Evolutionary conservation across 1,140 invertebrate species (phyloP).

Genomic region (Pentalonia nigronervosa): DNA sequence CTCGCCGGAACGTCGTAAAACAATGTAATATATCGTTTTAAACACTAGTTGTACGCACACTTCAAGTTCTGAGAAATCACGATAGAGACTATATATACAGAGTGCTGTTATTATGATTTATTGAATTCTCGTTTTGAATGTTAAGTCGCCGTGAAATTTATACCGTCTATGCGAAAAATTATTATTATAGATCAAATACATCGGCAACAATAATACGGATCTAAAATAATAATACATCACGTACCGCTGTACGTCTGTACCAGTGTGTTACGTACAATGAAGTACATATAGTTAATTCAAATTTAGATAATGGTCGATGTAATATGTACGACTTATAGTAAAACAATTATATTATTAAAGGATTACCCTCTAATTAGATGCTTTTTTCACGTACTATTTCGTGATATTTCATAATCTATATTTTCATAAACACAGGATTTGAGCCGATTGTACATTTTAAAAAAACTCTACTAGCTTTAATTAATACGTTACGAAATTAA

Average conservation of each 20-base stretch:
- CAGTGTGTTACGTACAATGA: neutral
- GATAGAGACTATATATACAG: neutral
- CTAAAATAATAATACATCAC: conserved; percentile 6
- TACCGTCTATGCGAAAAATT: neutral
- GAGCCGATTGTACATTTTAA: neutral
- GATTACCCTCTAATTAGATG: neutral
- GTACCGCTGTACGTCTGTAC: neutral
- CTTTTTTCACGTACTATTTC: neutral
- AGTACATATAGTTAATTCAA: neutral
- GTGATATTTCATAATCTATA: neutral
- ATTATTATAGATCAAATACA: neutral
- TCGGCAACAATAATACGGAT: neutral
- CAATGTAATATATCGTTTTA: conserved; percentile 29
- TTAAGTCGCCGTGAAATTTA: neutral
- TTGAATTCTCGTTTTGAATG: neutral
- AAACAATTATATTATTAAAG: neutral
- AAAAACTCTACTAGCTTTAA: neutral
- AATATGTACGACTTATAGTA: neutral
- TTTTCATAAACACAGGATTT: neutral
- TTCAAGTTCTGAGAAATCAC: neutral
- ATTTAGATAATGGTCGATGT: neutral
- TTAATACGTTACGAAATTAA: neutral
- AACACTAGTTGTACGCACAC: neutral
- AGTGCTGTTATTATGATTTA: conserved; percentile 23
- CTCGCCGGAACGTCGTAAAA: neutral